phyloP scores from a whole-genome alignment of 1,140 invertebrate species.

The Pissodes strobi region DNA sequence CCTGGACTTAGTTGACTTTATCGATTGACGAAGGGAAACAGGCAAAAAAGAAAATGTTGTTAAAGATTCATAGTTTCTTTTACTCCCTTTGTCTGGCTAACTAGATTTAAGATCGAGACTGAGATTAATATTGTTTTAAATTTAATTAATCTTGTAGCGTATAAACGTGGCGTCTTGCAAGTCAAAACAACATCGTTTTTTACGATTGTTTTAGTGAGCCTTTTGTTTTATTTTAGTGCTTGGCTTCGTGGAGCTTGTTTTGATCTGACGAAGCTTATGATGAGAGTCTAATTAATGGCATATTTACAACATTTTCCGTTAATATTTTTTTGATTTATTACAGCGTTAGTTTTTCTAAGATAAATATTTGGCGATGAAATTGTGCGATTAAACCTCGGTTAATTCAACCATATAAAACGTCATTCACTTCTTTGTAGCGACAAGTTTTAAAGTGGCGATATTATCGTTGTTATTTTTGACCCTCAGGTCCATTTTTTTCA shows the following conservation, averaged over 20 bases:
- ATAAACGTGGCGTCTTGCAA: constrained; percentile 22
- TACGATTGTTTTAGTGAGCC: constrained; percentile 12
- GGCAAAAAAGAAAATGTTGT: constrained; percentile 20
- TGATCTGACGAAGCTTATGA: too few relatives aligned
- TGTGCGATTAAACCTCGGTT: too few relatives aligned
- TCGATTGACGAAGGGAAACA: constrained; percentile 9
- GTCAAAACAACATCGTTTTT: constrained; percentile 31
- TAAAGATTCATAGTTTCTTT: constrained; percentile 34
- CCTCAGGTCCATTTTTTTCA: too few relatives aligned
- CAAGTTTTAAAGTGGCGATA: too few relatives aligned
- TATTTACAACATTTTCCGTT: too few relatives aligned
- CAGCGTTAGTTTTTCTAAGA: too few relatives aligned
- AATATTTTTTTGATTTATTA: too few relatives aligned
- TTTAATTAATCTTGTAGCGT: constrained; percentile 32
- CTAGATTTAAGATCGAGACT: constrained; percentile 22
- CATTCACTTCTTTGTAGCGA: too few relatives aligned
- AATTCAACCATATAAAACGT: too few relatives aligned
- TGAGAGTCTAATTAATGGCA: too few relatives aligned
- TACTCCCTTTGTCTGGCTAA: constrained; percentile 29
- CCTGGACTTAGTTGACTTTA: constrained; percentile 11
- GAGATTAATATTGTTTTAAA: constrained; percentile 35
- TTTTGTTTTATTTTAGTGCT: constrained; percentile 1
- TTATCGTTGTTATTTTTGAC: too few relatives aligned
- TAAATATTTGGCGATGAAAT: too few relatives aligned
- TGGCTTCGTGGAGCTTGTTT: not conserved